A percentile compares a stretch with the other conserved stretches of the same genome.
phyloP scores from a whole-genome alignment of 2,888 invertebrate genomes.

The Brachyptera risi region DNA sequence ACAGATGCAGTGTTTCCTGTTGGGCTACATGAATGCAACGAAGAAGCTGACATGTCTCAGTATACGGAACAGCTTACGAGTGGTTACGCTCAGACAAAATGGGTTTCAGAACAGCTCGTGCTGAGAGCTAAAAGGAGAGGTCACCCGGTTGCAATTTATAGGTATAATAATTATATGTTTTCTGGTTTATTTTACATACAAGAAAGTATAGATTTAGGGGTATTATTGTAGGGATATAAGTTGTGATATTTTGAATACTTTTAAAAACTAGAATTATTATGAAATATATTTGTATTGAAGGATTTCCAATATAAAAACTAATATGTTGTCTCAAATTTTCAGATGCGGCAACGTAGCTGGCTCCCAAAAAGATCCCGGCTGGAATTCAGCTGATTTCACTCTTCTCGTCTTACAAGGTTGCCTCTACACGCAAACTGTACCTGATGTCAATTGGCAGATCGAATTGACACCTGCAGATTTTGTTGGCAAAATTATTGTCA shows the following conservation, averaged over 20 bases:
- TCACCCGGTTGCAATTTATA: slow-evolving; percentile 35
- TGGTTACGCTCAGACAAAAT: slow-evolving; percentile 39
- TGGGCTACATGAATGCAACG: slow-evolving; percentile 30
- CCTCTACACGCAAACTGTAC: slow-evolving; percentile 30
- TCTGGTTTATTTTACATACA: no score
- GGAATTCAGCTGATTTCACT: slow-evolving; percentile 37
- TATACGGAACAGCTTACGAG: slow-evolving; percentile 31
- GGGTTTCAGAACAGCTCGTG: slow-evolving; percentile 37
- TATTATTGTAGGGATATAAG: no score
- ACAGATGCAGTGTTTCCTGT: slow-evolving; percentile 37
- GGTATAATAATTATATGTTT: no score
- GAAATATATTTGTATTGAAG: no score
- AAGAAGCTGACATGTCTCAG: slow-evolving; percentile 33
- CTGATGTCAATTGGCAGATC: slow-evolving; percentile 36
- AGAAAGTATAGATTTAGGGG: no score
- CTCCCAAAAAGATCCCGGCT: slow-evolving; percentile 31
- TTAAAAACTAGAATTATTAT: no score
- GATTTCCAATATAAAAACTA: no score
- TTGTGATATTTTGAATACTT: no score
- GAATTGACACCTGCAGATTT: slow-evolving; percentile 38
- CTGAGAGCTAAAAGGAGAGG: slow-evolving; percentile 33
- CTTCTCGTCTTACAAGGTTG: slow-evolving; percentile 36
- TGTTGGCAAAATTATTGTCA: slow-evolving; percentile 33
- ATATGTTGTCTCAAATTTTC: not conserved
- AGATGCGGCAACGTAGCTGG: slow-evolving; percentile 38